A percentile compares a stretch with the other conserved stretches of the same genome.
Conservation (phyloP, 92 coral and sea anemone species). For the Virgularia gustaviana region DNA sequence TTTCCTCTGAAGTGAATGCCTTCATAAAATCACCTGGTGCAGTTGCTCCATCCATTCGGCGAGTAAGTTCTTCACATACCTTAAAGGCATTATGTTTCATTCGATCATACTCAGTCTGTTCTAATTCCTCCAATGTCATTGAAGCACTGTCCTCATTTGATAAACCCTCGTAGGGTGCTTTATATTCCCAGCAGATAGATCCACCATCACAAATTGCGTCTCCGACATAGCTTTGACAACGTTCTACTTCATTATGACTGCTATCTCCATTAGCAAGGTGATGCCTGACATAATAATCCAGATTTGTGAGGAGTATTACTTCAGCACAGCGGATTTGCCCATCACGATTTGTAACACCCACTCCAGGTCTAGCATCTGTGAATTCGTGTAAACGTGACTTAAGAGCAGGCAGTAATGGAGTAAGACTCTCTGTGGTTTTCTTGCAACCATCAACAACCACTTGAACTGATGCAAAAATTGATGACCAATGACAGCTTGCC, state of each 20-base stretch:
- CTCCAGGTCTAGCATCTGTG: conserved; percentile 22
- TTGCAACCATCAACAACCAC: background rate
- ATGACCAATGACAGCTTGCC: conserved; percentile 14
- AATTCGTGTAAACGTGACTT: background rate
- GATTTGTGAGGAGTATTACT: conserved; percentile 12
- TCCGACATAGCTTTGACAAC: no score
- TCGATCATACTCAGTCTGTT: no score
- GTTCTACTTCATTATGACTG: conserved; percentile 43
- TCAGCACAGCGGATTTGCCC: conserved; percentile 7
- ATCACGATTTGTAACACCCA: conserved; percentile 8
- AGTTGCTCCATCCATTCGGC: no score
- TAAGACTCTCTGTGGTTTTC: conserved; percentile 3
- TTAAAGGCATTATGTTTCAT: conserved; percentile 37
- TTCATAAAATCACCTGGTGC: conserved; percentile 43
- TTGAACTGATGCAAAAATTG: background rate
- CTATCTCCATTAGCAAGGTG: conserved; percentile 35
- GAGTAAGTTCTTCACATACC: no score
- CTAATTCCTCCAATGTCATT: no score
- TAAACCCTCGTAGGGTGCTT: background rate
- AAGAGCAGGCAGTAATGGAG: background rate
- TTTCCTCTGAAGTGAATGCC: conserved; percentile 37
- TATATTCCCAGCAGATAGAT: background rate
- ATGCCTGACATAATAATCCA: conserved; percentile 32
- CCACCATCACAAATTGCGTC: no score
- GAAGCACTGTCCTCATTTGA: background rate